phyloP scores from a whole-genome alignment of 2,797 vertebrate species.

The Heterohyrax brucei region DNA sequence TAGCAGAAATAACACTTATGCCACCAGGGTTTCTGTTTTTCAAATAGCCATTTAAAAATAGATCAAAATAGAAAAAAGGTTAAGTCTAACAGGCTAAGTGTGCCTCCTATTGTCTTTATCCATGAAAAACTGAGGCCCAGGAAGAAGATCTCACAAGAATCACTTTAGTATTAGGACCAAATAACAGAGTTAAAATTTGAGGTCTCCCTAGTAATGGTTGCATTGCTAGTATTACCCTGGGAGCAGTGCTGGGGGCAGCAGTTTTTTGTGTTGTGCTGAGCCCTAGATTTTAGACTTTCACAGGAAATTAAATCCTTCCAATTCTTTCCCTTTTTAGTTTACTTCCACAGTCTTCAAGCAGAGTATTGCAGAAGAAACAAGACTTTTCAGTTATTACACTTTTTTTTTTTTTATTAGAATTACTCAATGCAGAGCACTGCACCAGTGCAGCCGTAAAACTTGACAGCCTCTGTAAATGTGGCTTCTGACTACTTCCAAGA shows the following conservation, averaged over 20 bases:
- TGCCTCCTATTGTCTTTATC: background rate
- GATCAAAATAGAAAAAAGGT: background rate
- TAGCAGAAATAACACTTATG: no score
- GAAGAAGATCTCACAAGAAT: background rate
- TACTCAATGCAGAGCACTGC: background rate
- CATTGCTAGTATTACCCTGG: background rate
- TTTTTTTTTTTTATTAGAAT: constrained; percentile 2
- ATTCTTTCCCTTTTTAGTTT: constrained; percentile 35
- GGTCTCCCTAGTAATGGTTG: background rate
- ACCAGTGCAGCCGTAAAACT: background rate
- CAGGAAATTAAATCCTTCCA: constrained; percentile 4
- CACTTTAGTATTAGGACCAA: background rate
- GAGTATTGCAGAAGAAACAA: background rate
- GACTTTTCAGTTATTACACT: constrained; percentile 4
- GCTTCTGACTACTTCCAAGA: background rate
- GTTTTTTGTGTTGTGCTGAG: constrained; percentile 19
- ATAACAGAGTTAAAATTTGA: background rate
- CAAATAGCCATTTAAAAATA: background rate
- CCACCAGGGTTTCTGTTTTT: background rate
- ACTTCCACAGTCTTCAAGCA: constrained; percentile 20
- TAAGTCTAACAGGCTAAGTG: background rate
- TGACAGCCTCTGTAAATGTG: background rate
- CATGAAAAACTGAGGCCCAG: background rate
- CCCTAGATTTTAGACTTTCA: background rate
- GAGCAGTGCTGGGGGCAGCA: background rate